Evolutionary conservation across 2,888 invertebrate species (phyloP).

Genomic region (Athrips mouffetella): DNA sequence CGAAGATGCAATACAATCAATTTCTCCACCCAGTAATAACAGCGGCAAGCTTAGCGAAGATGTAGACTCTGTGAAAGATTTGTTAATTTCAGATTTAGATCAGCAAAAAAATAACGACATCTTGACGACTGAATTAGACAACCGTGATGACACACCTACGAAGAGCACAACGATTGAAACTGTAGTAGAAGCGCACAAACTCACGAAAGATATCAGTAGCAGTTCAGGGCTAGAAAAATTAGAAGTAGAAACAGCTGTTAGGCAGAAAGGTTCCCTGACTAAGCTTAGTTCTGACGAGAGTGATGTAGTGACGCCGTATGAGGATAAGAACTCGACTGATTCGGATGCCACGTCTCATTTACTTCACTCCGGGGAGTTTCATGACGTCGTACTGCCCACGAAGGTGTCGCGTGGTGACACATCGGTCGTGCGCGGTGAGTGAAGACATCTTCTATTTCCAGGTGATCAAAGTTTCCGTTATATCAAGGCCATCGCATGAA

Average conservation of each 20-base stretch:
- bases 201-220: conserved; percentile 28
- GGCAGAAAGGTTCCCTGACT: conserved; percentile 26
- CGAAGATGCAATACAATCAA: conserved; percentile 72
- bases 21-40: conserved; percentile 69
- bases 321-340: conserved; percentile 27
- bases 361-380: conserved; percentile 74
- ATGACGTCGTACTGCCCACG: conserved; percentile 70
- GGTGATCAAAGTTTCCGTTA: conserved; percentile 72
- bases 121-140: conserved; percentile 24
- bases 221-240: conserved; percentile 22
- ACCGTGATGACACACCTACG: conserved; percentile 33
- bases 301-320: conserved; percentile 61
- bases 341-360: conserved; percentile 40
- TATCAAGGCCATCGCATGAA: conserved; percentile 69
- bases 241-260: conserved; percentile 13
- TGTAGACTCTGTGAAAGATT: conserved; percentile 56
- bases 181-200: conserved; percentile 29
- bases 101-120: conserved; percentile 23
- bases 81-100: conserved; percentile 33
- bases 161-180: conserved; percentile 37
- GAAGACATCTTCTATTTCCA: conserved; percentile 76
- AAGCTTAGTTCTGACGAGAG: conserved; percentile 56
- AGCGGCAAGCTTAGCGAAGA: conserved; percentile 71
- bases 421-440: conserved; percentile 75
- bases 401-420: conserved; percentile 64